These are phyloP conservation scores for Cancer borealis DNA, from an alignment of 2,888 invertebrate genomes.

Conservation along the genomic window DNA sequence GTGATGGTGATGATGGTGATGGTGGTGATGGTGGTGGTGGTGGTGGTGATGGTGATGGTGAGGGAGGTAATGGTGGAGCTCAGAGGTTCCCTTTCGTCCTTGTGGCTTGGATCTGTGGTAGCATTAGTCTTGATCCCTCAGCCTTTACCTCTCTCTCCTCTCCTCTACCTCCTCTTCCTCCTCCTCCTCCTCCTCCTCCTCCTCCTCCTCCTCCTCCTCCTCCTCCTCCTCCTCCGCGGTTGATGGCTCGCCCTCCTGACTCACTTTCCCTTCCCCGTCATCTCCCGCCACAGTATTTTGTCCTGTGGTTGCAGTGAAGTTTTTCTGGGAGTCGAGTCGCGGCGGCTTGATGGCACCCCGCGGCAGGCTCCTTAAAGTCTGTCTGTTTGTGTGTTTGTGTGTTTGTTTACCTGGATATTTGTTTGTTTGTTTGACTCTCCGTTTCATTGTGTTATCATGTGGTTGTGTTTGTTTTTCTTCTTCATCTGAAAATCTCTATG, in stretches of 20 bases:
- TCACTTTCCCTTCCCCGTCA: background rate
- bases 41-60: background rate
- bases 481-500: background rate
- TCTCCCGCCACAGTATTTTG: conserved; percentile 32
- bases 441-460: too few relatives aligned
- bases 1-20: background rate
- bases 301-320: background rate
- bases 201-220: background rate
- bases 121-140: background rate
- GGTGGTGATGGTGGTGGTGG: background rate
- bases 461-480: background rate
- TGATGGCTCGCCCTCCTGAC: background rate
- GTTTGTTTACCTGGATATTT: background rate
- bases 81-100: background rate
- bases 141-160: background rate
- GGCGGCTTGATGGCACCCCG: background rate
- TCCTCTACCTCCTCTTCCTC: background rate
- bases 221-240: background rate
- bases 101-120: background rate
- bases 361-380: background rate
- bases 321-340: background rate
- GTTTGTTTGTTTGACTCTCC: background rate
- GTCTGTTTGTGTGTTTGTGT: background rate
- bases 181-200: background rate
- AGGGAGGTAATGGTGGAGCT: background rate